Evolutionary conservation across 1,140 invertebrate genomes (phyloP), one percentile per base, ranked within the genome.

Genomic region (Drosophila nigrodunni): DNA sequence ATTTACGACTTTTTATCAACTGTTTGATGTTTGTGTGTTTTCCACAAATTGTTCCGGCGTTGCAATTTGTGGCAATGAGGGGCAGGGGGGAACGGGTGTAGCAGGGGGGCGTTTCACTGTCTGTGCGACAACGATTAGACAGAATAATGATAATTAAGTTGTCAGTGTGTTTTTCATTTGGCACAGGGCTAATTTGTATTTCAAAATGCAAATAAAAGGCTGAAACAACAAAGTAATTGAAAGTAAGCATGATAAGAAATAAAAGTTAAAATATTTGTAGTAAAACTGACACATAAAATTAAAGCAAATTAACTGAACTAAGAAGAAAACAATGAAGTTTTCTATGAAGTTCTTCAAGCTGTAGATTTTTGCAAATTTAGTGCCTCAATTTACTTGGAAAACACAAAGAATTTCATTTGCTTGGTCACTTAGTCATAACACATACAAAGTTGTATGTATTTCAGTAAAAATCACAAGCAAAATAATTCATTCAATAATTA

Each of bases 121-220:
- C 46, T 18, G 47, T 52, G 57, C 9, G 47, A 44, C 47, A 47
- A 55, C 39, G 52, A 82, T 78, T 75, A 82, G 73, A 47, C 49
- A 18, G 35, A 65, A 68, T 74, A 68, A 80, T 80, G 55, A 80
- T 62, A 81, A 85, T 80, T 85, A 85, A 62, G 11, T 70, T 66
- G 62, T 50, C 54, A 59, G 58, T 39, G 35, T 62, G 50, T 57
- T 37, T 44, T 69, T 61, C 64, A 69, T 41, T 68, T 69, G 65
- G 57, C 72, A 69, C 72, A 61, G n/a, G 43, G 65, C 65, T 57
- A 62, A 62, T 41, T 74, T 62, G 25, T 52, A 15, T n/a, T 7
- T 35, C 30, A 21, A 47, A 49, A n/a, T 54, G n/a, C n/a, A 4
- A 68, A 66, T 44, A 49, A 49, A 43, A 47, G 10, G 21, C 21